Evolutionary conservation across 2,888 invertebrate genomes (phyloP).

Genomic region (Apodemia mormo): DNA sequence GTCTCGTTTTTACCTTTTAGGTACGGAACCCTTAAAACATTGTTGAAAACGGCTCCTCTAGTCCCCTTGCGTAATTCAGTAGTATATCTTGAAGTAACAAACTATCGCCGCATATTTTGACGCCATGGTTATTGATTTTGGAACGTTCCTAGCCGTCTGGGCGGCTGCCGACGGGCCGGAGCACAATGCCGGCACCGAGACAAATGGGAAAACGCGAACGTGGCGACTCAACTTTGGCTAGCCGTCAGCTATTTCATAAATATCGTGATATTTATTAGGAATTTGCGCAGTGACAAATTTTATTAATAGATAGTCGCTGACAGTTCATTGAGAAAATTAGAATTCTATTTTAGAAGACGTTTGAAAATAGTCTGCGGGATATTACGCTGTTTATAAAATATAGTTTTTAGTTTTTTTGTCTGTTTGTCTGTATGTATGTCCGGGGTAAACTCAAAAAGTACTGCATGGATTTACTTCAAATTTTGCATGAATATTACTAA

Average conservation of each 20-base stretch:
- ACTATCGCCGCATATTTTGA: conserved; percentile 1
- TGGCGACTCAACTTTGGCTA: not conserved
- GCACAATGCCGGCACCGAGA: not conserved
- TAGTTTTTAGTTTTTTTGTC: no score
- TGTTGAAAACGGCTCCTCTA: no score
- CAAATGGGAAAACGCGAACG: not conserved
- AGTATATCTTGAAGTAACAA: not conserved
- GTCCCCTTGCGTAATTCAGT: not conserved
- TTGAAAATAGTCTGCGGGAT: not conserved
- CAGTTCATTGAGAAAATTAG: conserved; percentile 8
- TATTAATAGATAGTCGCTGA: not conserved
- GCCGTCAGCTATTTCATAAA: not conserved
- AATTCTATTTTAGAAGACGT: not conserved
- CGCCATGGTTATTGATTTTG: conserved; percentile 11
- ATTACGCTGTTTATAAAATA: no score
- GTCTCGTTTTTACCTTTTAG: no score
- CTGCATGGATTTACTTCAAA: no score
- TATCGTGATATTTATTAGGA: conserved; percentile 3
- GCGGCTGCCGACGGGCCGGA: not conserved
- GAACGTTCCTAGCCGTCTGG: conserved; percentile 13
- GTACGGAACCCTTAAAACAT: no score
- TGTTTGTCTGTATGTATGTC: no score
- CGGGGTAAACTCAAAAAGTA: no score
- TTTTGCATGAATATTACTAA: no score
- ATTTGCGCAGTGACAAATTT: not conserved